Base-by-base conservation (phyloP, 2,797 vertebrate genomes). In the Esox masquinongy region DNA sequence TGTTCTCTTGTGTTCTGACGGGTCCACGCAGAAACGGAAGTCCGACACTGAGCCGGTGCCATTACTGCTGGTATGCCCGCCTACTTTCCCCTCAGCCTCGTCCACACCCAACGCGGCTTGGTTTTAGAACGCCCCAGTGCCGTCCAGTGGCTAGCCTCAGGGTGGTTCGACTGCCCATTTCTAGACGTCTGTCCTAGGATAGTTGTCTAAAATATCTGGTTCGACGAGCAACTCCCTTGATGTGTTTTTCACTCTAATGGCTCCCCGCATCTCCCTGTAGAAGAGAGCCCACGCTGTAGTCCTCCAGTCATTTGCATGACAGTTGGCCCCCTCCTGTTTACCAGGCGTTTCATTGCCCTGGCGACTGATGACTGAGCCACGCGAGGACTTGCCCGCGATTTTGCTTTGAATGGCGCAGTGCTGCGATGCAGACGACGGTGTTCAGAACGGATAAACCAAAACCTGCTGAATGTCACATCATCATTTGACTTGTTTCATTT, bases 21-120 rank as follows among this genome's bases (percentile, higher is more conserved):
- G 91, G 90, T 93, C 89, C 88, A 85, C 85, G 87, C 93, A 96
- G 95, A 95, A 95, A 93, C 95, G 93, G 94, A 95, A 93, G 88
- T 93, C 90, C 74, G 93, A 94, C 86, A 66, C 16, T 14, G 87
- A 93, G 85, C 47, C 66, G 16, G 24, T 72, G 31, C 53, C 53
- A 5, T 22, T 8, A 0, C 49, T 79, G 19, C 66, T 81, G 84
- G 84, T 88, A 85, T 50, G 84, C 73, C 39, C 74, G 1, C 53
- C 73, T 77, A 74, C 69, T 77, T 15, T 1, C 74, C 77, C 24
- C 19, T n/a, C 43, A 68, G 67, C 63, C 73, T 68, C 43, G 19
- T 47, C 6, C 47, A 47, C 69, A 0, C 0, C 26, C 26, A 53
- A 16, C 12, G n/a, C 17, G 39, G 5, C 75, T 61, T 82, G 69